phyloP scores from a whole-genome alignment of 2,888 invertebrate genomes.

The Thymelicus sylvestris region DNA sequence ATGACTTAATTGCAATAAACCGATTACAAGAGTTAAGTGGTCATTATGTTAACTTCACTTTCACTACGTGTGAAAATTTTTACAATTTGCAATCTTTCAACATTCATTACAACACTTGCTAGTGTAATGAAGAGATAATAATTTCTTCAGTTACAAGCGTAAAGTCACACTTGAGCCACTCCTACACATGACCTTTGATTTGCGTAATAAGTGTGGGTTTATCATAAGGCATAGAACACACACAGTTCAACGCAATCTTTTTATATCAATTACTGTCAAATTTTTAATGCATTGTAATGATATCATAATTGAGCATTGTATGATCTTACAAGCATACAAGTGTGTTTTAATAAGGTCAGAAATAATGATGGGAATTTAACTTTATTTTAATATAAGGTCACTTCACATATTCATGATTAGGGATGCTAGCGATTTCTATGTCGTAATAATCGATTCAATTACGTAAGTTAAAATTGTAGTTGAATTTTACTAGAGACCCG shows the following conservation, averaged over 20 bases:
- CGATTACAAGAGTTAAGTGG: too few species aligned
- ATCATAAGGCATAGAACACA: slow-evolving; percentile 36
- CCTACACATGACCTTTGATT: slow-evolving; percentile 53
- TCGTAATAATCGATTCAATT: too few species aligned
- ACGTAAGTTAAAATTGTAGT: too few species aligned
- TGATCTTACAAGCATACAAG: neutral
- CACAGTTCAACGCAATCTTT: slow-evolving; percentile 16
- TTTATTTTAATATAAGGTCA: neutral
- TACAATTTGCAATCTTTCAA: neutral
- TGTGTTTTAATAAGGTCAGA: slow-evolving; percentile 7
- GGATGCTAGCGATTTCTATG: too few species aligned
- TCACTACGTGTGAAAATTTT: slow-evolving; percentile 10
- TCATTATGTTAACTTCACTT: slow-evolving; percentile 11
- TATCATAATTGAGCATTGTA: slow-evolving; percentile 17
- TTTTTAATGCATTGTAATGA: slow-evolving; percentile 20
- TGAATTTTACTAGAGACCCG: too few species aligned
- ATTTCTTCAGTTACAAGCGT: slow-evolving; percentile 28
- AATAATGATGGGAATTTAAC: slow-evolving; percentile 4
- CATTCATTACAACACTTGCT: slow-evolving; percentile 7
- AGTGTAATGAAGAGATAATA: slow-evolving; percentile 16
- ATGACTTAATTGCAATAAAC: too few species aligned
- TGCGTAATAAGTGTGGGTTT: slow-evolving; percentile 50
- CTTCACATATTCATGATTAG: neutral
- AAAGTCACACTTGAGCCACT: slow-evolving; percentile 40
- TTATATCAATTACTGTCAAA: slow-evolving; percentile 32